Base-by-base conservation (phyloP, 2,113 vertebrate genomes). In the Notothenia rossii region DNA sequence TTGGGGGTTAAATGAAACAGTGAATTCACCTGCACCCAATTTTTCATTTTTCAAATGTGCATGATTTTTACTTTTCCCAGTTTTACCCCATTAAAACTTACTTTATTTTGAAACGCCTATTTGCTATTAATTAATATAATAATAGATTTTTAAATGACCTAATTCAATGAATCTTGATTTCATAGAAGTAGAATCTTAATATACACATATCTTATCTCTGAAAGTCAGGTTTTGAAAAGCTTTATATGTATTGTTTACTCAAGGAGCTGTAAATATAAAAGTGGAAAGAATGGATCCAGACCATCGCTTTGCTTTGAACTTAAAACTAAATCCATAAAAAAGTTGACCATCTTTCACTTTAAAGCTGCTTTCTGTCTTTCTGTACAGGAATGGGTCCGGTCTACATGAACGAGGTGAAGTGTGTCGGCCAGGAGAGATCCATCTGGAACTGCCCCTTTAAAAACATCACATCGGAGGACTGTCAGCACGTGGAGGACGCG, bases 401-500 rank as follows among this genome's bases (percentile, higher is more conserved):
- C 86, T 96, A 99, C 89, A 85, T 99, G 94, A 99, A 96, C 0
- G 97, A 99, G 86, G 97, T 98, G 70, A 95, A 95, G 68, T 99
- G 98, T 62, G 59, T 91, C 0, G 98, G 98, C 15, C 88, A 86
- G 0, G 98, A 99, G 86, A 93, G 91, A 72, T 96, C 97, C 55
- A 93, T 99, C 13, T 97, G 96, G 96, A 96, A 86, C 81, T 99
- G 98, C 25, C 94, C 93, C 2, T 96, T 93, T 89, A 97, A 95
- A 80, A 99, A 99, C 94, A 97, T 98, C 92, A 97, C 98, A 0
- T 90, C 94, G 4, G 97, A 99, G 86, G 95, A 96, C 93, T 99
- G 98, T 81, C 93, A 96, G 60, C 98, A 99, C 75, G 71, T 90
- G 0, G 97, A 97, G 89, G 98, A 99, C 0, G 97, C 96, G 0